These are phyloP conservation scores for Isoperla grammatica DNA, from an alignment of 2,888 invertebrate genomes.

Conservation along the genomic window DNA sequence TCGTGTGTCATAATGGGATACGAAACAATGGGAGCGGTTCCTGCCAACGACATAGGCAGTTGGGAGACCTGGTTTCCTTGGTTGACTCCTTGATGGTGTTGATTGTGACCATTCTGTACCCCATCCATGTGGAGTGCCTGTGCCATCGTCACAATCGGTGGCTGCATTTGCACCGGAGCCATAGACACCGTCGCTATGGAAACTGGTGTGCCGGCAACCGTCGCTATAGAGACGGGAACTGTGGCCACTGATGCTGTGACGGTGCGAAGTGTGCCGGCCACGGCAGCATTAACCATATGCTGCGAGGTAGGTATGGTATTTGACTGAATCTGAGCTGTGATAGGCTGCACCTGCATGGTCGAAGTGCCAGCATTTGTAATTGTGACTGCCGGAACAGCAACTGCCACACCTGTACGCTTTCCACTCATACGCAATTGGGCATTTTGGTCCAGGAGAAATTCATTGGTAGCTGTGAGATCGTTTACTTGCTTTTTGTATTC, in stretches of 20 bases:
- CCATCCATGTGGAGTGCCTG: slow-evolving; percentile 43
- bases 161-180: slow-evolving; percentile 50
- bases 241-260: slow-evolving; percentile 56
- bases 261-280: slow-evolving; percentile 46
- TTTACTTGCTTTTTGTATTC: slow-evolving; percentile 64
- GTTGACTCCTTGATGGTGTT: too few species aligned
- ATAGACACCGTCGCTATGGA: slow-evolving; percentile 53
- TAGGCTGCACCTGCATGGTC: slow-evolving; percentile 30
- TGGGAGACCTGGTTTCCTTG: too few species aligned
- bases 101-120: slow-evolving; percentile 29
- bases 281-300: slow-evolving; percentile 45
- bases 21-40: slow-evolving; percentile 55
- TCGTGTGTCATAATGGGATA: slow-evolving; percentile 60
- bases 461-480: slow-evolving; percentile 69
- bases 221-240: slow-evolving; percentile 56
- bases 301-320: slow-evolving; percentile 43
- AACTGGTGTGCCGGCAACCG: slow-evolving; percentile 53
- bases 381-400: slow-evolving; percentile 56
- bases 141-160: slow-evolving; percentile 57
- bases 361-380: slow-evolving; percentile 48
- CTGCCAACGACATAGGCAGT: slow-evolving; percentile 49
- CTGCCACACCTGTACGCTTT: slow-evolving; percentile 49
- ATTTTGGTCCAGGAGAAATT: slow-evolving; percentile 71
- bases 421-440: slow-evolving; percentile 61
- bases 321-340: slow-evolving; percentile 43